Base-by-base conservation (phyloP, 1,140 invertebrate genomes). In the Drosophila grimshawi region DNA sequence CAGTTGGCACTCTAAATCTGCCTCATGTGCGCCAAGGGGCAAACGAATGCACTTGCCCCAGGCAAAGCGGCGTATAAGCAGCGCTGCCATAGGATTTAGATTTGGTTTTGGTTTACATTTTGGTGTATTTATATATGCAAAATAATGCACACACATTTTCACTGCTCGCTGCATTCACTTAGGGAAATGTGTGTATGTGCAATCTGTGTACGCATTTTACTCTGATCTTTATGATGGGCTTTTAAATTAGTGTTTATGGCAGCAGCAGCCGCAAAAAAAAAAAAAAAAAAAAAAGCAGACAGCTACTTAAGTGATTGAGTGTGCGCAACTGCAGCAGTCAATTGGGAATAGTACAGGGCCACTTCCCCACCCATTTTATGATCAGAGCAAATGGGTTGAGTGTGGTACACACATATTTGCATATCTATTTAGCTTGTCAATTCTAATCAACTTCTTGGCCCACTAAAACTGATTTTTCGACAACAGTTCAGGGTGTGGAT, bases 41-140 rank as follows among this genome's bases (percentile, higher is more conserved):
- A 35, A 48, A 41, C 10, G n/a, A 10, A n/a, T 57, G 63, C 69
- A 62, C 51, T 32, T 11, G 41, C 43, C 37, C 27, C 56, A 67
- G 67, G 46, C 78, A 85, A 80, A 68, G 81, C 65, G 80, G 78
- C 81, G 81, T 85, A 85, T 86, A 81, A 77, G 81, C 81, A 85
- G 80, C 43, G 74, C 65, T 59, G 43, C 56, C 57, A 57, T 56
- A 67, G 63, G 63, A 60, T 73, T 73, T 67, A 45, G 66, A 78
- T 78, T 78, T 71, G 61, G 63, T 33, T 67, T 32, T 39, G 5
- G 10, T 29, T 10, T 33, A 33, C 49, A 49, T 19, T 11, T 66
- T 48, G 57, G 60, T 62, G 43, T 2, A 43, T n/a, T 4, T 4
- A 48, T 67, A 79, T 78, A 86, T 86, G 71, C 82, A 81, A 81